Conservation (phyloP, 2,888 invertebrate genomes). For the Xestia rhomboidea region DNA sequence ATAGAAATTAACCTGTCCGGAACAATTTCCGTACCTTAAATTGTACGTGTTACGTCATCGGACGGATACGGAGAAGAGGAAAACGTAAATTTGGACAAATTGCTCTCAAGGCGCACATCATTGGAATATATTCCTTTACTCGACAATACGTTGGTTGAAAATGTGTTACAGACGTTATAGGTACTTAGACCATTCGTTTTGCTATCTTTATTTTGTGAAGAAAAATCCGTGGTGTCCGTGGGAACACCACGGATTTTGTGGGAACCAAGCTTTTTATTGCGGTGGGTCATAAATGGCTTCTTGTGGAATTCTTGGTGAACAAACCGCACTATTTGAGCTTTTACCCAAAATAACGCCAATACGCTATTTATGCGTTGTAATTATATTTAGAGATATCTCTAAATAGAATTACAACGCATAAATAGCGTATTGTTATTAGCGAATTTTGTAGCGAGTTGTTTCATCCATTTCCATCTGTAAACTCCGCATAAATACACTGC, state of each 20-base stretch:
- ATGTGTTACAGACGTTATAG: slow-evolving; percentile 27
- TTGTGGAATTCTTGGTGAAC: not conserved
- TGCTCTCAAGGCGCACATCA: slow-evolving; percentile 62
- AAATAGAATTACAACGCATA: no score
- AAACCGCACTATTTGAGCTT: no score
- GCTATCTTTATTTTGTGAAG: not conserved
- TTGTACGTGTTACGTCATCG: slow-evolving; percentile 48
- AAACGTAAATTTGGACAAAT: slow-evolving; percentile 65
- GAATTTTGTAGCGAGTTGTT: no score
- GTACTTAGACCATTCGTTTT: slow-evolving; percentile 4
- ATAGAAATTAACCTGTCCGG: slow-evolving; percentile 25
- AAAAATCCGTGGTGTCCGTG: not conserved
- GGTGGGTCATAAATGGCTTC: not conserved
- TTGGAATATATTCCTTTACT: slow-evolving; percentile 55
- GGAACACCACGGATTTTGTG: no score
- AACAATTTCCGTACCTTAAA: slow-evolving; percentile 53
- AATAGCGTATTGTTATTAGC: no score
- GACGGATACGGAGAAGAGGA: slow-evolving; percentile 31
- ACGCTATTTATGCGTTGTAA: no score
- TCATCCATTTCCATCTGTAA: not conserved
- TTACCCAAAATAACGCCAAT: no score
- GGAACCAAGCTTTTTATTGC: not conserved
- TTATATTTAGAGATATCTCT: no score
- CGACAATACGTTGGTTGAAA: slow-evolving; percentile 40
- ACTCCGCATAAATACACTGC: not conserved